Evolutionary conservation across 1,140 invertebrate genomes (phyloP).

Genomic region (Elymnias hypermnestra): DNA sequence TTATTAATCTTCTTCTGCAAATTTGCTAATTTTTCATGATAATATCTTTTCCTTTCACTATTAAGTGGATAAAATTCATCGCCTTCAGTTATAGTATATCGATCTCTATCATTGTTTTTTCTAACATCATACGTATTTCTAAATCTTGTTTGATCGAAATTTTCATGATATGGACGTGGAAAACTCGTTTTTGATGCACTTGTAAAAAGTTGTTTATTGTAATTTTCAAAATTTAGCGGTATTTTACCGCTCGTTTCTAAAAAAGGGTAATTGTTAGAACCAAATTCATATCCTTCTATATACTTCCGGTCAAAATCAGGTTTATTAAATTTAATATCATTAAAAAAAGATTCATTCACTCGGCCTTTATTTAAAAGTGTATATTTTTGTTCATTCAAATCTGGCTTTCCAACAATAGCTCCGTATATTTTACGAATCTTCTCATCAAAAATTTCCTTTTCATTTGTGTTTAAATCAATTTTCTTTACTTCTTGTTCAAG

Average conservation of each 20-base stretch:
- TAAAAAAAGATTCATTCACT: not conserved
- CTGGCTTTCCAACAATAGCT: conserved; percentile 8
- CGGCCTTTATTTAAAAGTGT: not conserved
- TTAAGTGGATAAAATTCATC: conserved; percentile 3
- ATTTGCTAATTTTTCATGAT: conserved; percentile 19
- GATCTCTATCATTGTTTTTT: conserved; percentile 4
- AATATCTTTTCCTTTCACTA: conserved; percentile 17
- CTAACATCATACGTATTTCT: conserved; percentile 10
- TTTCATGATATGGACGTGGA: not conserved
- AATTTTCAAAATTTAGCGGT: not conserved
- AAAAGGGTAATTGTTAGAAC: not conserved
- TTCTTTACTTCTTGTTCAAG: conserved; percentile 23
- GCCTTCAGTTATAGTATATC: conserved; percentile 8
- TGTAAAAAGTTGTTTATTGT: not conserved
- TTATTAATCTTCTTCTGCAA: conserved; percentile 16
- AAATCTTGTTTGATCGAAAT: conserved; percentile 3
- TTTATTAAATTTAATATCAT: not conserved
- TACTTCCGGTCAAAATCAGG: not conserved
- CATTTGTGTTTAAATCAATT: conserved; percentile 16
- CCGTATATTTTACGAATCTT: conserved; percentile 23
- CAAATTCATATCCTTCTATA: not conserved
- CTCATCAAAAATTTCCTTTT: conserved; percentile 23
- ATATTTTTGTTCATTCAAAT: conserved; percentile 3
- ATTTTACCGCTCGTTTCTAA: not conserved
- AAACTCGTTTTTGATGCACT: not conserved